Evolutionary conservation across 2,888 invertebrate genomes (phyloP), one percentile per base, ranked within the genome.

Genomic region (Podabrus alpinus): DNA sequence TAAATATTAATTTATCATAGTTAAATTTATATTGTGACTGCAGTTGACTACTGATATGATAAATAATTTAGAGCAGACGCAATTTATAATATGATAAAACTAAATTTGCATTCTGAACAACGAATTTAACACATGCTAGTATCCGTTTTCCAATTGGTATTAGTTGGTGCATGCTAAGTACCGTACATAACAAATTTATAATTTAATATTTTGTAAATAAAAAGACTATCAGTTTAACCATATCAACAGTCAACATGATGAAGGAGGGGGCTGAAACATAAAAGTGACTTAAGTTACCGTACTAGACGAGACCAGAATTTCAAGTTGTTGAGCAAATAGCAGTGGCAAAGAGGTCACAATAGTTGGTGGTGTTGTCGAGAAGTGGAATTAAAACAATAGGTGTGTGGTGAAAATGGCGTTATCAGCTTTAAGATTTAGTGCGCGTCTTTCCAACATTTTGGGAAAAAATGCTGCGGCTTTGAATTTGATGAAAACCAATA

Each of bases 371-470:
- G 61, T 45, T 68, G 24, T 69, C 15, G 16, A 16, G 24, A 67
- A 24, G 25, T 64, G 9, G n/a, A n/a, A 61, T 60, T 67, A 61
- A 67, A 17, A 71, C n/a, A 59, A 59, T 1, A n/a, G 21, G 45
- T 59, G 45, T 29, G 13, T 64, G 15, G 59, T 71, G 15, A 73
- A 71, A 72, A 77, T 77, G 77, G 71, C 71, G 10, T 71, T 75
- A 15, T 69, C 68, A 9, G 29, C 73, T 60, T 64, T 77, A 15
- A 69, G 75, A 17, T 29, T 72, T 21, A 59, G 69, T 15, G 69
- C 25, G 2, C 59, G 73, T 29, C 60, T 72, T n/a, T 59, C 76
- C 59, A 59, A 19, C 5, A 72, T 69, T 72, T 73, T 77, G 10
- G 75, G 76, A 69, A 66, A 75, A 62, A 76, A 70, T 61, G 24